These are phyloP conservation scores for Pollachius pollachius DNA, from an alignment of 2,113 vertebrate genomes.

Conservation along the genomic window DNA sequence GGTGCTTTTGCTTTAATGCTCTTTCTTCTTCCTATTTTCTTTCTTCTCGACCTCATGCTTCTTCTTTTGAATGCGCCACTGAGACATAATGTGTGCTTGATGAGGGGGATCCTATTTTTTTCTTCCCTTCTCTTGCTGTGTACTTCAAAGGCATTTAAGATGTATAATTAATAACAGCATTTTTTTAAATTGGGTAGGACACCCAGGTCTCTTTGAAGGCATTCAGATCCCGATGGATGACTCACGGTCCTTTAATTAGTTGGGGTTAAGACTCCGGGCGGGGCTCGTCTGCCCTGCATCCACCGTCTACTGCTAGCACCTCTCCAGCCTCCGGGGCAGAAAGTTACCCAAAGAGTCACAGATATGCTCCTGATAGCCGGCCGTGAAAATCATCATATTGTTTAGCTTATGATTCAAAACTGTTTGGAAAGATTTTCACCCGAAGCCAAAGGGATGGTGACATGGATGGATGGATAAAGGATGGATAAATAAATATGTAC, in stretches of 20 bases:
- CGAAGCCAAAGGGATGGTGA: too few relatives aligned
- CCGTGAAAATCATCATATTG: too few relatives aligned
- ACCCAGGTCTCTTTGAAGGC: conserved; percentile 61
- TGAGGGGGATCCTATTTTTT: conserved; percentile 35
- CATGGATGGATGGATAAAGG: too few relatives aligned
- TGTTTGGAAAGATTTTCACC: too few relatives aligned
- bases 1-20: conserved; percentile 32
- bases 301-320: conserved; percentile 41
- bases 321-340: not conserved
- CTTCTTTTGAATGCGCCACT: not conserved
- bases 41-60: conserved; percentile 16
- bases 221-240: conserved; percentile 52
- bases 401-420: too few relatives aligned
- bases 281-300: conserved; percentile 41
- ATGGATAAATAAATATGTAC: too few relatives aligned
- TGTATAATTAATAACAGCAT: conserved; percentile 77
- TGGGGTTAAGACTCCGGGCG: conserved; percentile 50
- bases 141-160: conserved; percentile 70
- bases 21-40: conserved; percentile 24
- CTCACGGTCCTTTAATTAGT: conserved; percentile 64
- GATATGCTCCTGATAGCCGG: conserved; percentile 2
- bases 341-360: conserved; percentile 11
- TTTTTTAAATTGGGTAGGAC: conserved; percentile 65
- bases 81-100: conserved; percentile 61
- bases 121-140: conserved; percentile 14